Evolutionary conservation across 2,888 invertebrate species (phyloP), one percentile per base, ranked within the genome.

Genomic region (Laspeyria flexula): DNA sequence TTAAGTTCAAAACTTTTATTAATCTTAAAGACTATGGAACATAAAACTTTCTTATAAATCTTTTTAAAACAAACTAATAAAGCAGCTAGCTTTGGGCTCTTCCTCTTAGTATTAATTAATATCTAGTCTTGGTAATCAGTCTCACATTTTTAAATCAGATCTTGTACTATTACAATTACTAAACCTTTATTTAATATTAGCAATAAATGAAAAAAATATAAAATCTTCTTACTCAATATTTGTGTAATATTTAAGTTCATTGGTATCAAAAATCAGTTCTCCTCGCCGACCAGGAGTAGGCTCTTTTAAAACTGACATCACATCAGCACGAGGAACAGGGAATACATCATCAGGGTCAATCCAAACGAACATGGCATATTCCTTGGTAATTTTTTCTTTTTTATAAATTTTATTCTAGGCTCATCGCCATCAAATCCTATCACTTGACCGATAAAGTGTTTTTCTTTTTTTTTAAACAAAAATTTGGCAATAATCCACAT

Each of bases 361-460:
- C 38, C 38, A 38, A 38, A 38, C 38, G 38, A 38, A 38, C 11
- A 38, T 12, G 21, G 38, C 38, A 38, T 38, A 23, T 23, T 38
- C 38, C 38, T 38, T 25, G 21, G 38, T 38, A 21, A 38, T 38
- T 38, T 38, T 38, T 38, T 38, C 37, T 37, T 37, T 37, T 37
- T 37, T 21, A 21, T 11, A 21, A 37, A 37, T 37, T 16, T 37
- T 21, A 37, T 38, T 18, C 35, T 35, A 16, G 35, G 35, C 35
- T 35, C 18, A 18, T 18, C 18, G 18, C 2, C 18, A 18, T 18
- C 18, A 18, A 18, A 18, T 18, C 18, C 18, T 18, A 18, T 18
- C 18, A 18, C 18, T 18, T 18, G 18, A 18, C 18, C 18, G 18
- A 18, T 18, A 5, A 18, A 18, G 5, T 18, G 18, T 5, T 18